Percentiles rank a stretch among this genome's conserved stretches.
Evolutionary conservation across 35 echinoderm and acorn worm genomes (phyloP).

Genomic region (Chiridota heheva): DNA sequence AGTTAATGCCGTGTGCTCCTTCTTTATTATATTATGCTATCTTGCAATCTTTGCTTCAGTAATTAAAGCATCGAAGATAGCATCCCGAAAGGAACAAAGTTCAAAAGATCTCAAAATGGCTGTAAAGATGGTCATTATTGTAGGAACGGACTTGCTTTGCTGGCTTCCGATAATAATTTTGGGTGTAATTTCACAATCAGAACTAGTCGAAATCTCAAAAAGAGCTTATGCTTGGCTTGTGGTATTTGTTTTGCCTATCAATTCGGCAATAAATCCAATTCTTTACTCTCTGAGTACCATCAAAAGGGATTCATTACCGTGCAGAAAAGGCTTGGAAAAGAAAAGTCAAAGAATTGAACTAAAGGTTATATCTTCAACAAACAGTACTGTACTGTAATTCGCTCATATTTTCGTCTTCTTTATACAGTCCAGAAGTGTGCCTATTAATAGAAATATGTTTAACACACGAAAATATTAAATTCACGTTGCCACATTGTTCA

Average conservation of each 20-base stretch:
- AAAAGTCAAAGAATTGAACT: too few species aligned
- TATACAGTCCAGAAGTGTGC: too few species aligned
- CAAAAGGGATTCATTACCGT: too few species aligned
- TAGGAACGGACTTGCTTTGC: constrained; percentile 77
- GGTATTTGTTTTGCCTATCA: constrained; percentile 75
- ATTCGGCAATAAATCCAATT: constrained; percentile 87
- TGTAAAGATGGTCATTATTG: constrained; percentile 70
- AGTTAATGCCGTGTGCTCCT: constrained; percentile 59
- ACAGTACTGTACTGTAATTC: too few species aligned
- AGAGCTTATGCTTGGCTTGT: constrained; percentile 78
- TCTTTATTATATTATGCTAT: constrained; percentile 62
- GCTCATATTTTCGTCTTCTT: too few species aligned
- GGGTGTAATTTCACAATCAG: constrained; percentile 66
- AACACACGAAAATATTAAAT: too few species aligned
- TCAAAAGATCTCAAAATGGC: constrained; percentile 81
- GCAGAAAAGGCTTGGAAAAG: too few species aligned
- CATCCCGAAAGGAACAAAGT: constrained; percentile 21
- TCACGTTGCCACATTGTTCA: too few species aligned
- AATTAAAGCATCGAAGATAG: constrained; percentile 31
- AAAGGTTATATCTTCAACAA: too few species aligned
- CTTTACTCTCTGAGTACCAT: too few species aligned
- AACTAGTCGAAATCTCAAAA: constrained; percentile 43
- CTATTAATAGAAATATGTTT: too few species aligned
- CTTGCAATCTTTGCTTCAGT: constrained; percentile 69
- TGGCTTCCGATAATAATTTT: constrained; percentile 91